Evolutionary conservation across 2,888 invertebrate species (phyloP).

Genomic region (Eupithecia dodoneata): DNA sequence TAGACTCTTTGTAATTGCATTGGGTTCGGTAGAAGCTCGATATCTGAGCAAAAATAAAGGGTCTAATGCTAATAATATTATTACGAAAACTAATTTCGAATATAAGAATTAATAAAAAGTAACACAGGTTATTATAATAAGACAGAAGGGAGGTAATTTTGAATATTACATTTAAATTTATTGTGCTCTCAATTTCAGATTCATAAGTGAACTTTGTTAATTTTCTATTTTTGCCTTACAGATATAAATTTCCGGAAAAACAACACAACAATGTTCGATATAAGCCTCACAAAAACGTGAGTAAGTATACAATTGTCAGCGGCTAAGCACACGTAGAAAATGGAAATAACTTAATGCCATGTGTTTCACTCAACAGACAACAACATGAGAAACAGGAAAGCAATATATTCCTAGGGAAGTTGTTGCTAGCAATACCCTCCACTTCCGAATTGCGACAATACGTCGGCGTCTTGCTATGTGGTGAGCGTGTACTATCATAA

Average conservation of each 20-base stretch:
- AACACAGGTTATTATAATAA: no score
- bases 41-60: background rate
- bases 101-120: no score
- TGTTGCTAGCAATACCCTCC: slow-evolving; percentile 54
- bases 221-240: slow-evolving; percentile 44
- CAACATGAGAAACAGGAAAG: slow-evolving; percentile 46
- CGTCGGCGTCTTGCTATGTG: slow-evolving; percentile 65
- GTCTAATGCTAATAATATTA: no score
- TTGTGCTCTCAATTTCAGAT: background rate
- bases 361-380: slow-evolving; percentile 36
- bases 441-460: slow-evolving; percentile 69
- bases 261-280: slow-evolving; percentile 59
- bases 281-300: slow-evolving; percentile 74
- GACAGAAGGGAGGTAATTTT: background rate
- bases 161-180: background rate
- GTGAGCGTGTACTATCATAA: slow-evolving; percentile 54
- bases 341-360: slow-evolving; percentile 24
- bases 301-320: slow-evolving; percentile 66
- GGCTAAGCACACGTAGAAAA: slow-evolving; percentile 10
- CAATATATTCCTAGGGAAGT: slow-evolving; percentile 47
- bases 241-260: slow-evolving; percentile 56
- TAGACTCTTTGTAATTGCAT: background rate
- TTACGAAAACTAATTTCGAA: no score
- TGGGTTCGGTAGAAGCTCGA: background rate
- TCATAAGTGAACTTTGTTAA: background rate